Conservation (phyloP, 2,797 vertebrate genomes). For the Cyprinodon diabolis region DNA sequence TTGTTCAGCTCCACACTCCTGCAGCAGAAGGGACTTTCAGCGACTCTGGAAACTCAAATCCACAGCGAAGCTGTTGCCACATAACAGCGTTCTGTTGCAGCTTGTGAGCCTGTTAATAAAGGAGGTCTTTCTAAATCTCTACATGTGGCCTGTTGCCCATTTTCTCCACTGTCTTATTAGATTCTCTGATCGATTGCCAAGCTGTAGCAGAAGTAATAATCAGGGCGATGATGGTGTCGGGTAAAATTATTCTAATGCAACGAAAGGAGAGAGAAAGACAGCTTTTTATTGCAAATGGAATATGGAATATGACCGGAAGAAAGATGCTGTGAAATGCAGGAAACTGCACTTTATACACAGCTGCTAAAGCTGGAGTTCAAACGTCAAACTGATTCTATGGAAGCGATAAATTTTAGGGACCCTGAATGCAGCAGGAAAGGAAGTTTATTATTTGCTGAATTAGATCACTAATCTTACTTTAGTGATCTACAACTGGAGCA, state of each 20-base stretch:
- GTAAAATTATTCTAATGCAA: background rate
- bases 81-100: background rate
- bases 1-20: background rate
- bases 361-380: background rate
- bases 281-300: no score
- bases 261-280: background rate
- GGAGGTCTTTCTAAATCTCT: constrained; percentile 20
- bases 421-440: no score
- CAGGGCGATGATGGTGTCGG: background rate
- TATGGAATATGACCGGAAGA: no score
- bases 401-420: no score
- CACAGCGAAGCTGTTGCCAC: background rate
- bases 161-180: background rate
- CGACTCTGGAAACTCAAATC: background rate
- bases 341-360: no score
- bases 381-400: no score
- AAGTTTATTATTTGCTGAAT: no score
- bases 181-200: background rate
- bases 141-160: constrained; percentile 19
- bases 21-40: background rate
- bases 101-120: constrained; percentile 15
- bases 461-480: no score
- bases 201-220: background rate
- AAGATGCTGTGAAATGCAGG: background rate
- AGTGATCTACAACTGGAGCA: no score